Base-by-base conservation (phyloP, 2,797 vertebrate species). In the Notolabrus celidotus region DNA sequence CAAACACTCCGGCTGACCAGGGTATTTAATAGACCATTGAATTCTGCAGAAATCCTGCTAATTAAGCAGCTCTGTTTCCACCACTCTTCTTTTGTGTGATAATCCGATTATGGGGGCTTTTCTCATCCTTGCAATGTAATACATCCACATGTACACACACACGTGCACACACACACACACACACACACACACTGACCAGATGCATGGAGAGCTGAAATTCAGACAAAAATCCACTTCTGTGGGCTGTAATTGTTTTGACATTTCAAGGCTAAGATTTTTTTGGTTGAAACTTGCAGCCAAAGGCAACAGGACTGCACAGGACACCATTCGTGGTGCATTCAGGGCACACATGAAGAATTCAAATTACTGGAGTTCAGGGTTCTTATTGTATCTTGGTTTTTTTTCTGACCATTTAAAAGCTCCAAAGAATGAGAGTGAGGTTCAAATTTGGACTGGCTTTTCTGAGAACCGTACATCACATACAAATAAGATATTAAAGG, bases 31-130 rank as follows among this genome's bases (percentile, higher is more conserved):
- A 72, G 71, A 67, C 39, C 47, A 79, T 62, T 66, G 70, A 75
- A 65, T 72, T 79, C 67, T 54, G 51, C 41, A 62, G 42, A 67
- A 84, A 79, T 70, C 73, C 86, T 64, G 64, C 81, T 85, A 87
- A 88, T 90, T 90, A 88, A 59, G 14, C 2, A 74, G 75, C 77
- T 88, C 63, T 75, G 75, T 71, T 84, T 81, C 50, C 71, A 65
- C 39, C 76, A 76, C 72, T 43, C n/a, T 25, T 65, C 73, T 84
- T 83, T 80, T 80, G 74, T 79, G 73, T 58, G 71, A 71, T 86
- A 83, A 87, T 89, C 83, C 64, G 63, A 87, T 88, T 81, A 79
- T 27, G 27, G 49, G n/a, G 16, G 67, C 64, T 84, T 83, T 81
- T 67, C 55, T 53, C 71, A 80, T 66, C 27, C 10, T 34, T 2